phyloP scores from a whole-genome alignment of 2,888 invertebrate species.

The Exephanes ischioxanthus region DNA sequence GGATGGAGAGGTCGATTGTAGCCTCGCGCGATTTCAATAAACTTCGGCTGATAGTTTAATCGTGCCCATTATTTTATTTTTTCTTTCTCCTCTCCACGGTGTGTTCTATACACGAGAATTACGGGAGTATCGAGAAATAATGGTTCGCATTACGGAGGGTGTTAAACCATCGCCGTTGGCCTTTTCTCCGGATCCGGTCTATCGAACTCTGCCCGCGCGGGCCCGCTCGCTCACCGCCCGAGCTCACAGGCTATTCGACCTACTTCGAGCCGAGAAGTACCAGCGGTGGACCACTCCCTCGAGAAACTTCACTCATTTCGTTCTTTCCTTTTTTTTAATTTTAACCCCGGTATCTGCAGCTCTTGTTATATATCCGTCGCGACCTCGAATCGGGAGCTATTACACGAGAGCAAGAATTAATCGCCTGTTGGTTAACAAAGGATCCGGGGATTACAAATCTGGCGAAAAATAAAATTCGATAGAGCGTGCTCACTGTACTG shows the following conservation, averaged over 20 bases:
- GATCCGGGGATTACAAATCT: slow-evolving; percentile 25
- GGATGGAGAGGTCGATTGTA: neutral
- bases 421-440: slow-evolving; percentile 49
- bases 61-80: slow-evolving; percentile 20
- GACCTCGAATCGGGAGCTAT: slow-evolving; percentile 46
- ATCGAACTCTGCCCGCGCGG: slow-evolving; percentile 27
- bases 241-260: slow-evolving; percentile 71
- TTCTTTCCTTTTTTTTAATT: slow-evolving; percentile 7
- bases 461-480: slow-evolving; percentile 52
- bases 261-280: slow-evolving; percentile 69
- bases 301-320: slow-evolving; percentile 55
- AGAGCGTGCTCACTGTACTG: slow-evolving; percentile 48
- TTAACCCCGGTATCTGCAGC: neutral
- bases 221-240: neutral
- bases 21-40: slow-evolving; percentile 31
- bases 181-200: slow-evolving; percentile 85
- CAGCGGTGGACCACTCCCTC: slow-evolving; percentile 75
- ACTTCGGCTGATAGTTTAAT: slow-evolving; percentile 32
- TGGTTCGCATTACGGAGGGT: slow-evolving; percentile 80
- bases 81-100: neutral
- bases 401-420: slow-evolving; percentile 53
- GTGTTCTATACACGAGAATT: slow-evolving; percentile 3
- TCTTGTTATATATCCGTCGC: neutral
- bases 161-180: slow-evolving; percentile 87
- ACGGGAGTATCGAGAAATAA: slow-evolving; percentile 9